Evolutionary conservation across 2,113 vertebrate genomes (phyloP).

Genomic region (Eretmochelys imbricata): DNA sequence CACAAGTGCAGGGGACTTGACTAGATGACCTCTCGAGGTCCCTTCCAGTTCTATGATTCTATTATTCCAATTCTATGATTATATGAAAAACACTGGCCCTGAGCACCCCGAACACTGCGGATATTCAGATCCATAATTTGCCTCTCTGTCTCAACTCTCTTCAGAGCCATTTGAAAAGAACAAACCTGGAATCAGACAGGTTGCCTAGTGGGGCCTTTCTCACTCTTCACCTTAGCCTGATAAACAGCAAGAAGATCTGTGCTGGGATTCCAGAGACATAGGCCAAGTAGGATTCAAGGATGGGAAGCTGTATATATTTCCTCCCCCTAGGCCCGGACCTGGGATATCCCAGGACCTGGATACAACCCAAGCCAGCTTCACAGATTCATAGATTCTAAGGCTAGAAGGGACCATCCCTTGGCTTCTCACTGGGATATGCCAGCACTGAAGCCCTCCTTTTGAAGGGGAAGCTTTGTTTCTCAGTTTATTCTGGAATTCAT

Average conservation of each 20-base stretch:
- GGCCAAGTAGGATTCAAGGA: not conserved
- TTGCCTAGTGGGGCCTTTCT: not conserved
- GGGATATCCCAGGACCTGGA: not conserved
- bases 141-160: not conserved
- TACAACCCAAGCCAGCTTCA: not conserved
- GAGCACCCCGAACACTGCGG: not conserved
- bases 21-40: no score
- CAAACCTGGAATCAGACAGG: not conserved
- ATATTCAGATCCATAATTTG: not conserved
- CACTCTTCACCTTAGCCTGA: not conserved
- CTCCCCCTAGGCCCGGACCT: not conserved
- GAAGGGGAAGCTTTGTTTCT: not conserved
- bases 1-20: no score
- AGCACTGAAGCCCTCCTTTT: not conserved
- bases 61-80: no score
- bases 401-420: not conserved
- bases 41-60: no score
- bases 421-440: not conserved
- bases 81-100: constrained; percentile 7
- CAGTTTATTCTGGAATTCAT: not conserved
- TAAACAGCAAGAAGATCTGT: not conserved
- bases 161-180: constrained; percentile 12
- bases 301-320: not conserved
- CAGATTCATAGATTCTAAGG: not conserved
- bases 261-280: not conserved